These are phyloP conservation scores for Falco concolor DNA, from an alignment of 2,797 vertebrate species.

Conservation along the genomic window DNA sequence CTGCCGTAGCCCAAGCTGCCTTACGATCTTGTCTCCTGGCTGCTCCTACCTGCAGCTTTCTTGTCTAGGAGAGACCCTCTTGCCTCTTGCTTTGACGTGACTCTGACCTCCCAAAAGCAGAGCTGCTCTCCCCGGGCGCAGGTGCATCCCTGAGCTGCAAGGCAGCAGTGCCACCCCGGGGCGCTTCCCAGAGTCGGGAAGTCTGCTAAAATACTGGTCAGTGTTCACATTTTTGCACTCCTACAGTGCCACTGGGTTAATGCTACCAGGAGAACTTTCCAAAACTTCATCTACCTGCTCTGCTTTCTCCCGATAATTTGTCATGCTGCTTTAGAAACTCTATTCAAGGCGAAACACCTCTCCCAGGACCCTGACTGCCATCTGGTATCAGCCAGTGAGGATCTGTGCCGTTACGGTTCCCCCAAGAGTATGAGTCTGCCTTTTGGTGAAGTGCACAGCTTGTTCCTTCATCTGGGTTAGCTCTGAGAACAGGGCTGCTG, in stretches of 20 bases:
- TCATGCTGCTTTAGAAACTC: not conserved
- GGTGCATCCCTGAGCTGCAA: not conserved
- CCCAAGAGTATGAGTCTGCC: fast-evolving
- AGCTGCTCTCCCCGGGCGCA: not conserved
- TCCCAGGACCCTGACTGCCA: not conserved
- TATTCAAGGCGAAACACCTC: not conserved
- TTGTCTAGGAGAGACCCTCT: not conserved
- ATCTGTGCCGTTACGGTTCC: not conserved
- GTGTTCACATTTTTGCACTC: not conserved
- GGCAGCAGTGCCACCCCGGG: slow-evolving; percentile 18
- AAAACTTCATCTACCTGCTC: not conserved
- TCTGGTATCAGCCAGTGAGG: not conserved
- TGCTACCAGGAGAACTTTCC: not conserved
- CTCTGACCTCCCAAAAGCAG: not conserved
- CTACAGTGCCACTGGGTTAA: fast-evolving
- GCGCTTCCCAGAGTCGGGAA: not conserved
- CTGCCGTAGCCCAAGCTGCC: not conserved
- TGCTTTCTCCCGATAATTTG: not conserved
- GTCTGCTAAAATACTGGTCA: not conserved
- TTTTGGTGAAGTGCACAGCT: not conserved
- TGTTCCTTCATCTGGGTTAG: not conserved
- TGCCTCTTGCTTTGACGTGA: not conserved
- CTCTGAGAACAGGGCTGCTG: not conserved
- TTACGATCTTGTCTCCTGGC: not conserved
- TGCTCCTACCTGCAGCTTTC: not conserved